A percentile compares a stretch with the other conserved stretches of the same genome.
Evolutionary conservation across 2,888 invertebrate species (phyloP).

Genomic region (Nymphalis urticae): DNA sequence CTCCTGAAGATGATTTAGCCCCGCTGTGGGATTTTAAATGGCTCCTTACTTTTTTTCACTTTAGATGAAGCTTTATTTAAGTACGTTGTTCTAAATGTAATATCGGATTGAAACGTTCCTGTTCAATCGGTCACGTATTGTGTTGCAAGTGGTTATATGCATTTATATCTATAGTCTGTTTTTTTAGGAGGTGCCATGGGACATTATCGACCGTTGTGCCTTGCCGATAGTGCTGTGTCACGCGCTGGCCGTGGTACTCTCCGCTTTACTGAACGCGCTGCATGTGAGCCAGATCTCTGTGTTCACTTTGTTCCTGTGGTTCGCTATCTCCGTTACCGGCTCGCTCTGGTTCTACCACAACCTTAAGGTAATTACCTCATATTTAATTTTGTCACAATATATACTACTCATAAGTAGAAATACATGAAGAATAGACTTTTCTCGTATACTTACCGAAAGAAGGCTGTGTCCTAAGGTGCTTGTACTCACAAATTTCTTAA

Average conservation of each 20-base stretch:
- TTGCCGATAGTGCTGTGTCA: conserved; percentile 90
- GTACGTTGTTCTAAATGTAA: no score
- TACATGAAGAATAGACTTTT: no score
- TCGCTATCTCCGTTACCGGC: conserved; percentile 87
- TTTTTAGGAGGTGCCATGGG: conserved; percentile 85
- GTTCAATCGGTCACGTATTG: conserved; percentile 34
- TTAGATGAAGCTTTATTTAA: no score
- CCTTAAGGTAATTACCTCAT: conserved; percentile 85
- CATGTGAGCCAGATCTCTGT: conserved; percentile 89
- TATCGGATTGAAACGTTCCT: no score
- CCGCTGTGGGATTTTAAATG: no score
- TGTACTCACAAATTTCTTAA: no score
- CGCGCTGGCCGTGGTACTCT: conserved; percentile 88
- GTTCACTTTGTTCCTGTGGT: conserved; percentile 89
- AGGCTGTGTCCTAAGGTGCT: no score
- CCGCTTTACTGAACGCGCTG: conserved; percentile 86
- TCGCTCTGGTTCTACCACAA: conserved; percentile 92
- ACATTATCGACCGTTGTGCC: conserved; percentile 87
- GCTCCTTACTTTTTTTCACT: no score
- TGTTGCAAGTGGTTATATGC: no score
- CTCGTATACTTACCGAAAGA: no score
- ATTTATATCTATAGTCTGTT: neutral
- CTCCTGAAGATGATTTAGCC: no score
- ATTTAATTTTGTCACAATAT: neutral
- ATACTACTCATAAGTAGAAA: no score